Base-by-base conservation (phyloP, 2,888 invertebrate genomes). In the Leucoma salicis region DNA sequence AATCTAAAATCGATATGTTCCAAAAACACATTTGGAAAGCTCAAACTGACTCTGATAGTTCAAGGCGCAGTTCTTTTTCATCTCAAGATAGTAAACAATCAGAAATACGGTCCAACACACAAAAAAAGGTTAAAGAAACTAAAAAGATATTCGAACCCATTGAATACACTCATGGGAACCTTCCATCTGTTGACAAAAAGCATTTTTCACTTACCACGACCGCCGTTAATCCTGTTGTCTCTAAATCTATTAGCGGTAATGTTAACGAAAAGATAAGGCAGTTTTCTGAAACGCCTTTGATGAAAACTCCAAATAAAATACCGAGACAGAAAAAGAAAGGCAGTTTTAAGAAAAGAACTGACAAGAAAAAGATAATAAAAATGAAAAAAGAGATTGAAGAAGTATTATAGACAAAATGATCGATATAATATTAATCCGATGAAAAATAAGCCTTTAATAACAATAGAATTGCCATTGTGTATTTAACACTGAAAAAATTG, bases 1-100 rank as follows among this genome's bases (percentile, higher is more conserved):
- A 84, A 62, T 72, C 77, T 0, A 86, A 85, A 58, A 90, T 90
- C 3, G 89, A 90, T 49, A 78, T 89, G 78, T 90, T 90, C 41
- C 90, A 90, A 74, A 88, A 84, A 52, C 83, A 87, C 42, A 85
- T 90, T 47, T 70, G 67, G 44, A 82, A 82, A 56, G 69, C 74
- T 1, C 82, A 89, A 52, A 70, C 85, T 0, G 86, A 87, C 49
- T 82, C 86, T 0, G 84, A 89, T 33, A 86, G 83, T 52, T 83
- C 83, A 12, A 53, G 77, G 42, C 56, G 81, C 31, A 82, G 81
- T 48, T 90, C 90, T 0, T 41, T 82, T 10, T 71, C 78, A 0
- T 76, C 80, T 0, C 72, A 78, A 49, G 77, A 74, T 3, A 77
- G 68, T 46, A 76, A 70, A 49, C 55, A 46, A 41, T 71, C 70